Evolutionary conservation across 2,888 invertebrate species (phyloP).

Genomic region (Cephonodes hylas): DNA sequence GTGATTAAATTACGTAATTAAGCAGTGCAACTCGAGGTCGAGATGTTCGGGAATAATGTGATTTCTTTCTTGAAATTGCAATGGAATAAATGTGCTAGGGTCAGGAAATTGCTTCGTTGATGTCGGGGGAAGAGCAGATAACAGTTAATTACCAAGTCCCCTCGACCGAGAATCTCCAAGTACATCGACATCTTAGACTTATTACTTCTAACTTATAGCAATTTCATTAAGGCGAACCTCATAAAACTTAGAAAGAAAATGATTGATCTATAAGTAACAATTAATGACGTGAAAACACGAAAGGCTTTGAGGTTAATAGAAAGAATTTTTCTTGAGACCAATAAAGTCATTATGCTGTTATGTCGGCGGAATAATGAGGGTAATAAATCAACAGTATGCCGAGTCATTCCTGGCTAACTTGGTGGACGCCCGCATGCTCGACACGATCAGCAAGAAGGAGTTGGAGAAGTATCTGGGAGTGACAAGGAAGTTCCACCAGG

Average conservation of each 20-base stretch:
- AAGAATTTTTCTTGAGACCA: neutral
- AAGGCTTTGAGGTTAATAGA: neutral
- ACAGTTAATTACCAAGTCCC: conserved; percentile 7
- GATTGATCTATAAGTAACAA: neutral
- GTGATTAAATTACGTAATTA: conserved; percentile 15
- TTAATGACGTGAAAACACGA: neutral
- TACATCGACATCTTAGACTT: neutral
- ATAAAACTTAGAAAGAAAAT: neutral
- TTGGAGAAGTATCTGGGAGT: conserved; percentile 96
- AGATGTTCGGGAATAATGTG: conserved; percentile 10
- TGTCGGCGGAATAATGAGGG: neutral
- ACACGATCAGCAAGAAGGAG: conserved; percentile 95
- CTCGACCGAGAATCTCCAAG: neutral
- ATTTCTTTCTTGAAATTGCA: conserved; percentile 14
- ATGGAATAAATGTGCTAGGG: conserved; percentile 15
- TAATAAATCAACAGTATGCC: conserved; percentile 84
- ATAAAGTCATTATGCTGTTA: neutral
- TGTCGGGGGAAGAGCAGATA: conserved; percentile 8
- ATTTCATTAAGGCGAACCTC: neutral
- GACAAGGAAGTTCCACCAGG: conserved; percentile 96
- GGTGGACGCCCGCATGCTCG: conserved; percentile 96
- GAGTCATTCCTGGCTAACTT: conserved; percentile 93
- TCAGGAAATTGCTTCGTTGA: conserved; percentile 13
- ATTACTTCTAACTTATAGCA: neutral
- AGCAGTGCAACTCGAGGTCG: neutral